Conservation (phyloP, 2,888 invertebrate genomes). For the Harmothoe impar region DNA sequence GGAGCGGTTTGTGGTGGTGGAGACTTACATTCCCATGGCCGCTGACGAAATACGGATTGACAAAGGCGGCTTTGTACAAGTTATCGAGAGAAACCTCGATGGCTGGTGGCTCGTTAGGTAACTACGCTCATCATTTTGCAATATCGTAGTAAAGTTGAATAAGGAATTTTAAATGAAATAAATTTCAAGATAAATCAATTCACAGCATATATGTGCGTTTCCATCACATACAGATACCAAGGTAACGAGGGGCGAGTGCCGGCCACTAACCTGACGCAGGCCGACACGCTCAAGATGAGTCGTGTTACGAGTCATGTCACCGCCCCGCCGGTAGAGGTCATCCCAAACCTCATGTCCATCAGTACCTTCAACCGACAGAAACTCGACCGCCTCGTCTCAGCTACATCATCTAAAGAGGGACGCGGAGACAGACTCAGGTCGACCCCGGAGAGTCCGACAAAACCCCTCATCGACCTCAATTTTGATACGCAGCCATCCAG, state of each 20-base stretch:
- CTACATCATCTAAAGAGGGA: neutral
- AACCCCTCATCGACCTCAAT: slow-evolving; percentile 26
- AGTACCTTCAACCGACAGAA: slow-evolving; percentile 40
- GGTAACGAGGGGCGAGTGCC: slow-evolving; percentile 59
- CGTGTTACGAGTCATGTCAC: slow-evolving; percentile 37
- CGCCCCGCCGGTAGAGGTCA: slow-evolving; percentile 43
- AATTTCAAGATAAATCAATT: no score
- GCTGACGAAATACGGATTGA: slow-evolving; percentile 78
- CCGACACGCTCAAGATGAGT: slow-evolving; percentile 61
- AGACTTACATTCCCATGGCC: slow-evolving; percentile 68
- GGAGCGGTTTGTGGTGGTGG: slow-evolving; percentile 78
- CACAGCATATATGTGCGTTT: no score
- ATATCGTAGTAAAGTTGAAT: neutral
- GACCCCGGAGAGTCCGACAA: slow-evolving; percentile 34
- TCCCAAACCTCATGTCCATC: slow-evolving; percentile 58
- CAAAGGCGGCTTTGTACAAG: slow-evolving; percentile 78
- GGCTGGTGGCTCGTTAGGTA: slow-evolving; percentile 82
- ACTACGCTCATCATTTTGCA: neutral
- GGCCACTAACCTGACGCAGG: slow-evolving; percentile 53
- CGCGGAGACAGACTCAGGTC: neutral
- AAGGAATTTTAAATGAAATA: no score
- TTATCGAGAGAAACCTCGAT: slow-evolving; percentile 80
- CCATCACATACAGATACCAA: slow-evolving; percentile 33
- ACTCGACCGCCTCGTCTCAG: slow-evolving; percentile 25
- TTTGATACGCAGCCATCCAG: slow-evolving; percentile 18